These are phyloP conservation scores for Mirza zaza DNA, from an alignment of 2,113 vertebrate species.

Conservation along the genomic window DNA sequence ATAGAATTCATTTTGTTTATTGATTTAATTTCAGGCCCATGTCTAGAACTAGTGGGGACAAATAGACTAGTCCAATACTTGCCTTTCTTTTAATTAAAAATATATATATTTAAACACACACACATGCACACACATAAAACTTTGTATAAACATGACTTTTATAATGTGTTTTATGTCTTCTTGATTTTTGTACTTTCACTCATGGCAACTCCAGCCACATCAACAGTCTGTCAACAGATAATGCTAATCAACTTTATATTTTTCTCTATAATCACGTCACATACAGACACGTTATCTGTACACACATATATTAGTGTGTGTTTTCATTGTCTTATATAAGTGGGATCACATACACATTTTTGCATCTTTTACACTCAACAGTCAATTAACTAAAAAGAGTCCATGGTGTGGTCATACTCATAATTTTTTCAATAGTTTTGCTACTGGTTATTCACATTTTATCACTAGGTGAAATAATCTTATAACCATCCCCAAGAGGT, in stretches of 20 bases:
- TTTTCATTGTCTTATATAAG: not conserved
- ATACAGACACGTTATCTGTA: not conserved
- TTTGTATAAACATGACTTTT: not conserved
- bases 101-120: not conserved
- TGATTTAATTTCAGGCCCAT: not conserved
- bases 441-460: not conserved
- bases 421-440: not conserved
- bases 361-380: not conserved
- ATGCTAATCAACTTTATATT: not conserved
- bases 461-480: not conserved
- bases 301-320: not conserved
- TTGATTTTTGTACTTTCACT: not conserved
- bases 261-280: not conserved
- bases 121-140: not conserved
- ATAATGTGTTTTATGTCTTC: not conserved
- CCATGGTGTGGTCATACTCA: not conserved
- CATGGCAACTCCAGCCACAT: not conserved
- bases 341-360: not conserved
- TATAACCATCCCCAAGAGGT: not conserved
- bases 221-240: not conserved
- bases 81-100: not conserved
- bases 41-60: not conserved
- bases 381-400: not conserved
- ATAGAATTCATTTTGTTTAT: not conserved
- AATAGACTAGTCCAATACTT: not conserved